These are phyloP conservation scores for Odocoileus virginianus DNA, from an alignment of 2,113 vertebrate genomes.

Conservation along the genomic window DNA sequence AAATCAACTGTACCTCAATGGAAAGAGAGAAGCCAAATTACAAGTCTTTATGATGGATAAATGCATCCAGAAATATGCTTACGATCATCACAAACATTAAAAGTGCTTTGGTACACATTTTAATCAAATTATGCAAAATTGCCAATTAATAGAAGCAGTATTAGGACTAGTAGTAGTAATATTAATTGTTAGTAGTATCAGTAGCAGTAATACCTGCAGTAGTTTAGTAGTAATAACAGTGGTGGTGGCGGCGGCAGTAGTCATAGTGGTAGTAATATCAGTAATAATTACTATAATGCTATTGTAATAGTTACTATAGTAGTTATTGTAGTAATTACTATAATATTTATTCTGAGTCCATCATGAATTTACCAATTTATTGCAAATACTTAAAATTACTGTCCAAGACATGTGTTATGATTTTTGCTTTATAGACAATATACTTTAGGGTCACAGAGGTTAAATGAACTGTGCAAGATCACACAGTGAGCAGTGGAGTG, in stretches of 20 bases:
- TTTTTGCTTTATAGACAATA: background rate
- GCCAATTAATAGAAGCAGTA: background rate
- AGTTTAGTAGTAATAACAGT: background rate
- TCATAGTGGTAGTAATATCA: background rate
- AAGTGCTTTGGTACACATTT: background rate
- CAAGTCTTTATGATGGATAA: background rate
- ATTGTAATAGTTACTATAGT: background rate
- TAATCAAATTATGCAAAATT: background rate
- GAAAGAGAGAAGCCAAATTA: background rate
- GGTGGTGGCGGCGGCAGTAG: too few species aligned
- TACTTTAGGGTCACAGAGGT: background rate
- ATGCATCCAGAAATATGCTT: background rate
- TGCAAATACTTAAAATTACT: background rate
- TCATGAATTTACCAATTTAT: background rate
- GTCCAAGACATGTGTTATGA: background rate
- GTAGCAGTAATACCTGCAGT: background rate
- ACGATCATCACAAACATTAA: background rate
- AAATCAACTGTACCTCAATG: background rate
- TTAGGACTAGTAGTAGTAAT: background rate
- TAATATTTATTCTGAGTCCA: background rate
- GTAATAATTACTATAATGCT: background rate
- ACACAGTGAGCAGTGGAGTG: background rate
- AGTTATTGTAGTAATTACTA: background rate
- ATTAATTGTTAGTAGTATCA: background rate
- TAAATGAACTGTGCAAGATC: background rate